Evolutionary conservation across 1,140 invertebrate species (phyloP).

Genomic region (Aradophagus sp.): DNA sequence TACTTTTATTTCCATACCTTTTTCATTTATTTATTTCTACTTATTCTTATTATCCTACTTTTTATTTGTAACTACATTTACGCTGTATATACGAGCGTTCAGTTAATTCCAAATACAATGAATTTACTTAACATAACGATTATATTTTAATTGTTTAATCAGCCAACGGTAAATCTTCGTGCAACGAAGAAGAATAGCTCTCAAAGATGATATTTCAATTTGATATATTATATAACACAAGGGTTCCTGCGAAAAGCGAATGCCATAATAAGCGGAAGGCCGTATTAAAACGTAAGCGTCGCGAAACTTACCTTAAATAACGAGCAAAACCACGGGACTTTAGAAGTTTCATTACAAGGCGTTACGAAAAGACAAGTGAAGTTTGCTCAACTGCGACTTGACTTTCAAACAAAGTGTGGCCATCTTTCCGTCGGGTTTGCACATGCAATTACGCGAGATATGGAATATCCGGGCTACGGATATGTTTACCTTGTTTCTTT

Average conservation of each 20-base stretch:
- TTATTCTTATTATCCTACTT: no score
- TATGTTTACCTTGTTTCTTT: slow-evolving; percentile 22
- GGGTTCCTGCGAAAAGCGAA: slow-evolving; percentile 17
- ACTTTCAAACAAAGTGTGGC: slow-evolving; percentile 5
- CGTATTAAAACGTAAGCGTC: slow-evolving; percentile 14
- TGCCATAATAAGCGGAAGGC: slow-evolving; percentile 18
- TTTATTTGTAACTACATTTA: no score
- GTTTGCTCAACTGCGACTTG: slow-evolving; percentile 24
- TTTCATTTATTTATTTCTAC: no score
- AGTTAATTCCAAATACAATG: no score
- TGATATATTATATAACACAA: slow-evolving; percentile 1
- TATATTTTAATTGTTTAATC: no score
- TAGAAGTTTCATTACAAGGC: slow-evolving; percentile 46
- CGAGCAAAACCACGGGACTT: slow-evolving; percentile 36
- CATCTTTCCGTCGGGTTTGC: slow-evolving; percentile 7
- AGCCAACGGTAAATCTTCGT: no score
- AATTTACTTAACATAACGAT: no score
- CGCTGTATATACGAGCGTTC: no score
- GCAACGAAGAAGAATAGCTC: no score
- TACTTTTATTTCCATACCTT: no score
- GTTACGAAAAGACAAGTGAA: slow-evolving; percentile 21
- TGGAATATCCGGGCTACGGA: slow-evolving; percentile 7
- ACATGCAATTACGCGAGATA: slow-evolving; percentile 36
- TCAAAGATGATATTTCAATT: neutral
- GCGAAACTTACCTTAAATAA: slow-evolving; percentile 40